Base-by-base conservation (phyloP, 2,888 invertebrate species). In the Habrosyne pyritoides region DNA sequence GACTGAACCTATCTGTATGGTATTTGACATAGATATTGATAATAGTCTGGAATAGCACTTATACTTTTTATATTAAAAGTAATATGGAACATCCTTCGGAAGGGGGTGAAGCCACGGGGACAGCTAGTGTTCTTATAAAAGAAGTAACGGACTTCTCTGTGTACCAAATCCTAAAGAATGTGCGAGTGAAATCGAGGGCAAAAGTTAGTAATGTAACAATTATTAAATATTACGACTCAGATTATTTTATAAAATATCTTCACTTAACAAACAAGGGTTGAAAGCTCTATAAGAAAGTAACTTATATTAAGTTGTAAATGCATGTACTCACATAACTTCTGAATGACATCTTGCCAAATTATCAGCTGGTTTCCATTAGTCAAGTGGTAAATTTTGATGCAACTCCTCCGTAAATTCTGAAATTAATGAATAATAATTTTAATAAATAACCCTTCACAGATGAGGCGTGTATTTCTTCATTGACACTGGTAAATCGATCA, bases 321-420 rank as follows among this genome's bases (percentile, higher is more conserved):
- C 14, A 48, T 46, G 8, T 71, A 89, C 91, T 88, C 75, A 91
- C 91, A 65, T 90, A 90, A 70, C 89, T 91, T 73, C 91, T 85
- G 68, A 87, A 89, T 70, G 91, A 91, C 91, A 91, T 91, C 54
- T 83, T 71, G 58, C 49, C 53, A 56, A 56, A 59, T 61, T 55
- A 71, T 84, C 80, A 85, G 64, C 78, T 80, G 54, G 70, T 64
- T 72, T 83, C 85, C 86, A 87, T 87, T 67, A 73, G 77, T 59
- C 50, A 59, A 56, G 62, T 53, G 55, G 57, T 66, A 53, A 64
- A 55, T 28, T 24, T 56, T 30, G 53, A 36, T 66, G 47, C 62
- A 54, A 57, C 26, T 55, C 28, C 61, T 60, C 26, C 55, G 56
- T 59, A 30, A 67, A 66, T 64, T 66, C 78, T 80, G 75, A 21